Base-by-base conservation (phyloP, 2,113 vertebrate species). In the Muntiacus reevesi region DNA sequence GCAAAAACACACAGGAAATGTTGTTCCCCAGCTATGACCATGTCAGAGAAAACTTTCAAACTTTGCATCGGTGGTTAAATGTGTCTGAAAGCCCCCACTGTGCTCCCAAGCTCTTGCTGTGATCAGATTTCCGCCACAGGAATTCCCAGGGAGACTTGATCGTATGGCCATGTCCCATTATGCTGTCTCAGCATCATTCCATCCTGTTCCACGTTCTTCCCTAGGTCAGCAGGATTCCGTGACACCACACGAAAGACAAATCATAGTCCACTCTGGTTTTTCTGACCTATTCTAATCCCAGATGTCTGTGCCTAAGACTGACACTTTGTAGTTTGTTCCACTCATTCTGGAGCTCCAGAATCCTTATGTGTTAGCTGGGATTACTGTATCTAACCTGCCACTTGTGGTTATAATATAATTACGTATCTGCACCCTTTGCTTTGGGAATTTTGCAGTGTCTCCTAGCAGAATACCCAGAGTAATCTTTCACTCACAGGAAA, bases 41-140 rank as follows among this genome's bases (percentile, higher is more conserved):
- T 25, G 21, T 57, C 83, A 55, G 45, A 27, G 50, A 52, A 96
- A 43, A 6, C 57, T 59, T 81, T 67, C 55, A 76, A 95, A 64
- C 15, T 7, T 14, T 3, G 3, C 19, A 3, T 84, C 36, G 3
- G 27, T 64, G 33, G 43, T 0, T 0, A 30, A 96, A 0, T 8
- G 10, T 60, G 74, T 90, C 50, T 94, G 59, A 93, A 30, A 96
- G 36, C 1, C 30, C 11, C 55, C 36, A 7, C n/a, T 96, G 6
- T 79, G 59, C 79, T 88, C 93, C 74, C 27, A 62, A 97, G 84
- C 64, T 93, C 98, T 97, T 85, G 50, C 96, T 97, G 84, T 96
- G 96, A 94, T 50, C 93, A 74, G 57, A 17, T 95, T 89, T 96
- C 59, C 95, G 45, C 30, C 91, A 40, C 67, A 89, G 67, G 45